Base-by-base conservation (phyloP, 2,113 vertebrate genomes). In the Raphicerus campestris region DNA sequence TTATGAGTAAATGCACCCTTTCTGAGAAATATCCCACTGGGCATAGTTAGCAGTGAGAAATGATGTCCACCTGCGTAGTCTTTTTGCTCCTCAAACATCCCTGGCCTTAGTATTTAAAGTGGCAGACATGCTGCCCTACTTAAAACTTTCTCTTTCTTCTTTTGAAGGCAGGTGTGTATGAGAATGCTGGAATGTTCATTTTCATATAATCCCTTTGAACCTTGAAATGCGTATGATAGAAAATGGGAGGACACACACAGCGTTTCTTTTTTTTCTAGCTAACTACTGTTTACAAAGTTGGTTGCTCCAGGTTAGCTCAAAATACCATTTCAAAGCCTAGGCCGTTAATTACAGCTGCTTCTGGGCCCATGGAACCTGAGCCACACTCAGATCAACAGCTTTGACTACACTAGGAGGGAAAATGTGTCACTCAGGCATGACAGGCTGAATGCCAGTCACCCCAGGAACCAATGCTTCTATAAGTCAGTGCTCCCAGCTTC, bases 131-230 rank as follows among this genome's bases (percentile, higher is more conserved):
- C 93, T n/a, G 47, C 66, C 96, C 87, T 98, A 93, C 94, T 97
- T 98, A 95, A 97, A 98, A 98, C 84, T 96, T 98, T 98, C 96
- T 96, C 94, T 97, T 95, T 96, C 95, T 94, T 98, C 95, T 81
- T 94, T 88, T 97, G 94, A 98, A 98, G 96, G 94, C 95, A 97
- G 96, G 92, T 97, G 89, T 97, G 98, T 97, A 98, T 98, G 97
- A 98, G 96, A 98, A 90, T 89, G 78, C 96, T 98, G 94, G 97
- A 75, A 96, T 98, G 97, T 97, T 98, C 77, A 89, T 98, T 98
- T 97, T 97, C 97, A 98, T 98, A 95, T 87, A 98, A 97, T 98
- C 96, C 96, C 97, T 98, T 98, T 98, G 97, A 98, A 98, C 93
- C 97, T 97, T 96, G 98, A 98, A 98, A 98, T 89, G 24, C n/a